Conservation (phyloP, 2,797 vertebrate genomes). For the Poeciliopsis turneri region DNA sequence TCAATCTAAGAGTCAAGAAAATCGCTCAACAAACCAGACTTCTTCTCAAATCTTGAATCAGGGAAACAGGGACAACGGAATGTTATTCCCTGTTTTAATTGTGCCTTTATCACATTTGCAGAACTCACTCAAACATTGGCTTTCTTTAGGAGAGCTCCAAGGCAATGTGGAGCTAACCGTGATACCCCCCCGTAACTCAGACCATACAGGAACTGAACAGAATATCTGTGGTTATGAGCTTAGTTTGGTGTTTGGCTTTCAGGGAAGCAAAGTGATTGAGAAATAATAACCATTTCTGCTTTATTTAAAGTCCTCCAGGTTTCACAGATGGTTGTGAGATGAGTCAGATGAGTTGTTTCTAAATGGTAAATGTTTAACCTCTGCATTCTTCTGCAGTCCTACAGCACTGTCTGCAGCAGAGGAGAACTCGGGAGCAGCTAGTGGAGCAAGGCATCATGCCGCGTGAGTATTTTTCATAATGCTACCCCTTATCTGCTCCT, state of each 20-base stretch:
- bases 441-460: conserved; percentile 99
- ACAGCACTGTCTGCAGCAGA: conserved; percentile 94
- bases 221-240: conserved; percentile 58
- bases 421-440: conserved; percentile 93
- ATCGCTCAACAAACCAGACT: conserved; percentile 26
- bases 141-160: conserved; percentile 22
- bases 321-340: conserved; percentile 42
- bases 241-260: conserved; percentile 36
- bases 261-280: conserved; percentile 35
- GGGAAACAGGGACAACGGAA: too few species aligned
- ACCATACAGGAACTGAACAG: conserved; percentile 63
- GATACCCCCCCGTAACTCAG: conserved; percentile 35
- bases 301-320: conserved; percentile 49
- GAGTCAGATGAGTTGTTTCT: conserved; percentile 40
- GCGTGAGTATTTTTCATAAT: conserved; percentile 83
- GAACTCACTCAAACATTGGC: conserved; percentile 33
- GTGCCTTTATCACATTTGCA: conserved; percentile 47
- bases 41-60: conserved; percentile 24
- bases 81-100: conserved; percentile 39
- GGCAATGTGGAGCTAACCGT: conserved; percentile 24
- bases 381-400: conserved; percentile 83
- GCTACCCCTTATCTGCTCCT: neutral
- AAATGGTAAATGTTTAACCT: conserved; percentile 40
- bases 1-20: conserved; percentile 35
- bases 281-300: conserved; percentile 52